Conservation (phyloP, 2,113 vertebrate species). For the Clarias batrachus region DNA sequence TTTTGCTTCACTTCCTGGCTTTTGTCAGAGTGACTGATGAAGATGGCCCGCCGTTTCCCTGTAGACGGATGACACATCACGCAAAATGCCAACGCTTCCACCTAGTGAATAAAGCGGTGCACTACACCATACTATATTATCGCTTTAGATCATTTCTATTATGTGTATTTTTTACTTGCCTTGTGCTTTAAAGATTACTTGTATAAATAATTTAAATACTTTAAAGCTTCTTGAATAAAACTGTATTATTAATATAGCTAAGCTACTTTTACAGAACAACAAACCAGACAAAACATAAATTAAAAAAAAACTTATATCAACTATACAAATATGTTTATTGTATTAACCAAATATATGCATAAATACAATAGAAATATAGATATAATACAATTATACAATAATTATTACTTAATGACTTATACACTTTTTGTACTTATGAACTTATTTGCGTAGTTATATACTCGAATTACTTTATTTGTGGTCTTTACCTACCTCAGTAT, state of each 20-base stretch:
- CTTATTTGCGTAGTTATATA: background rate
- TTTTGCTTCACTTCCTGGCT: constrained; percentile 1
- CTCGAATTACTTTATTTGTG: background rate
- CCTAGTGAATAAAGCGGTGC: constrained; percentile 11
- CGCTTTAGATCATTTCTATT: background rate
- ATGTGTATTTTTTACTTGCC: background rate
- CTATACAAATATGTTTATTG: too few relatives aligned
- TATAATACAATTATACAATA: too few relatives aligned
- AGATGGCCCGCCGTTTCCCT: background rate
- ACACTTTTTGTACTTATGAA: background rate
- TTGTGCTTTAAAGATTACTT: background rate
- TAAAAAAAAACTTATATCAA: too few relatives aligned
- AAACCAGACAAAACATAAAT: too few relatives aligned
- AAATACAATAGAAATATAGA: too few relatives aligned
- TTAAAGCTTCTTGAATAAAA: background rate
- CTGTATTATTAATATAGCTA: background rate
- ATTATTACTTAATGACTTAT: background rate
- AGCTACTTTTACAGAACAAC: background rate
- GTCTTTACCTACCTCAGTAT: background rate
- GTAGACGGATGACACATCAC: background rate
- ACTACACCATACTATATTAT: background rate
- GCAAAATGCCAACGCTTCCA: constrained; percentile 34
- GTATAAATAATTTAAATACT: background rate
- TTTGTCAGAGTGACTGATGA: constrained; percentile 15
- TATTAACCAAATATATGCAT: too few relatives aligned